Evolutionary conservation across 1,140 invertebrate genomes (phyloP), one percentile per base, ranked within the genome.

Genomic region (Cydia strobilella): DNA sequence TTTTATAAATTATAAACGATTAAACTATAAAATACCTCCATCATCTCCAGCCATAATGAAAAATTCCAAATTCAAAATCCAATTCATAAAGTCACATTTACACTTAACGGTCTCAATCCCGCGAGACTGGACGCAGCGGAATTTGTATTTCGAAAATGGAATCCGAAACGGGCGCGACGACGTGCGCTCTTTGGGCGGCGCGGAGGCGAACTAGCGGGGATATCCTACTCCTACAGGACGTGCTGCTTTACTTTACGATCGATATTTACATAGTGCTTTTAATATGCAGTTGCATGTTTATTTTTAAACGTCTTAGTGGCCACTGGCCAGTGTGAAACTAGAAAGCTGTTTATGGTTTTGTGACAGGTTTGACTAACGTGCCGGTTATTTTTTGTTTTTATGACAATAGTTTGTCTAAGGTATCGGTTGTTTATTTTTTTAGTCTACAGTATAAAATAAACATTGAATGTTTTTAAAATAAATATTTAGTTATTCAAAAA

Each of bases 231-330:
- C 83, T 92, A 85, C 87, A 92, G 90, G 89, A 92, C 88, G 84
- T 87, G 84, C 85, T 75, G 80, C 79, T 82, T 82, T 78, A 59
- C 85, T 82, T 81, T 84, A 88, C 84, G 86, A 92, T 92, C 90
- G 86, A 92, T 92, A 92, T 92, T 90, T 92, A 90, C 88, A 92
- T 92, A 88, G 83, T 87, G 82, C 85, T 89, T 88, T 90, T 91
- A 89, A 92, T 91, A 89, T 89, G 84, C 86, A 81, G 82, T 79
- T 83, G 79, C 76, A 69, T 39, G 65, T 82, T 77, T 83, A 80
- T 85, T 86, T 79, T 84, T 88, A 86, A 88, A 87, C 84, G 85
- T 85, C 79, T 82, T 72, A 23, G 71, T 59, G 76, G 74, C 73
- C 66, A 23, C 59, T 59, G 76, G 74, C 73, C 66, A 74, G 71